phyloP scores from a whole-genome alignment of 2,888 invertebrate species.

The Tolmerus cingulatus region DNA sequence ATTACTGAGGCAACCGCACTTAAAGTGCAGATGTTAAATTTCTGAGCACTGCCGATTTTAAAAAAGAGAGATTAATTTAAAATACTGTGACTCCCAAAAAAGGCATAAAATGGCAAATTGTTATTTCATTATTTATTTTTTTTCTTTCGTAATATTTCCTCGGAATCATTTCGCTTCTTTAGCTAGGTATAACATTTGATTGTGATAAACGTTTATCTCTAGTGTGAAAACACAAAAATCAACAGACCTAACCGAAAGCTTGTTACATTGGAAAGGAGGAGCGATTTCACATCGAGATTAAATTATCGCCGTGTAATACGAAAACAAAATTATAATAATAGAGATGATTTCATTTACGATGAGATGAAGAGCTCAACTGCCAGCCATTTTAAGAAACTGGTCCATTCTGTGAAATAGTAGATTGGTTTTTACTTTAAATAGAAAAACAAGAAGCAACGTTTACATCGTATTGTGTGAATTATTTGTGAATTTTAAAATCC shows the following conservation, averaged over 20 bases:
- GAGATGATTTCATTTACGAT: not conserved
- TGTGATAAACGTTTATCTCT: constrained; percentile 13
- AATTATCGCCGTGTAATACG: not conserved
- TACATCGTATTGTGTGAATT: not conserved
- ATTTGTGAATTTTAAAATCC: not conserved
- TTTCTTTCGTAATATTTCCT: not conserved
- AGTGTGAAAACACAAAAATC: not conserved
- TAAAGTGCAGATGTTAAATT: not conserved
- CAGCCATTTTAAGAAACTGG: not conserved
- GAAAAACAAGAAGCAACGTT: not conserved
- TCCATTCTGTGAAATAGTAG: constrained; percentile 1
- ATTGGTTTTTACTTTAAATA: not conserved
- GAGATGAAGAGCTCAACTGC: not conserved
- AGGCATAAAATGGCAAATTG: not conserved
- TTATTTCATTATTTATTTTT: not conserved
- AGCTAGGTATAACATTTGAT: constrained; percentile 6
- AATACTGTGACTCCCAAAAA: not conserved
- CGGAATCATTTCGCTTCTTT: not conserved
- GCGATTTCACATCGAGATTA: not conserved
- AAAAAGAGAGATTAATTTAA: not conserved
- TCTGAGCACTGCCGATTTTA: not conserved
- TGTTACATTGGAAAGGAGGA: not conserved
- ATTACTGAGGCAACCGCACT: not conserved
- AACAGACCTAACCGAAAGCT: not conserved
- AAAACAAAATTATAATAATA: not conserved